Percentiles rank a stretch among this genome's conserved stretches.
Conservation (phyloP, 1,140 invertebrate species). For the Aleiodes sp. region DNA sequence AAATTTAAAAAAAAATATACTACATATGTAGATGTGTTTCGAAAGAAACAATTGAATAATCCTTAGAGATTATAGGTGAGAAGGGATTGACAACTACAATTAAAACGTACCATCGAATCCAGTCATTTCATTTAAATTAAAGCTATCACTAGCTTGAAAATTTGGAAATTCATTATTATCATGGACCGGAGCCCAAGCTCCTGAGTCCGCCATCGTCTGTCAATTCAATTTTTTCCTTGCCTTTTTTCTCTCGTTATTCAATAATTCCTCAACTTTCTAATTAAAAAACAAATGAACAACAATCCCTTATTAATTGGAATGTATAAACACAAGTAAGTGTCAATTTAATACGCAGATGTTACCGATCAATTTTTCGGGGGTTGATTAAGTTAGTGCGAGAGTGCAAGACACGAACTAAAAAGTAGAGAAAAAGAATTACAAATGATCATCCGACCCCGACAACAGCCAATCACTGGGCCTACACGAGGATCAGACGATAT, state of each 20-base stretch:
- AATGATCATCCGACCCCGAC: slow-evolving; percentile 49
- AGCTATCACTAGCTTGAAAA: slow-evolving; percentile 53
- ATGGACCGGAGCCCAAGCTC: slow-evolving; percentile 50
- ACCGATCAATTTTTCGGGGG: neutral
- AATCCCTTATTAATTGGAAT: neutral
- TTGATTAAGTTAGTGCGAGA: slow-evolving; percentile 42
- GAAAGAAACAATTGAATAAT: no score
- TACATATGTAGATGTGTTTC: no score
- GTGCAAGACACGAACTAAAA: slow-evolving; percentile 17
- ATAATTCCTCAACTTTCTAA: neutral
- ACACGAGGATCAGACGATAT: slow-evolving; percentile 54
- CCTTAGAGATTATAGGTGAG: neutral
- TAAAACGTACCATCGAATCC: slow-evolving; percentile 59
- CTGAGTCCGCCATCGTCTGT: slow-evolving; percentile 53
- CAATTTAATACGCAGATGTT: slow-evolving; percentile 3
- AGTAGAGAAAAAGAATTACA: slow-evolving; percentile 45
- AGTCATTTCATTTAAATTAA: slow-evolving; percentile 61
- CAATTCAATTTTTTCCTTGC: no score
- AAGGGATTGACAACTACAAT: neutral
- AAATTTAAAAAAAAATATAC: no score
- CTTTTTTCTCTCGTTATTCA: neutral
- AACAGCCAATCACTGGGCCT: slow-evolving; percentile 46
- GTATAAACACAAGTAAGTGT: neutral
- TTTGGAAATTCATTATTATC: slow-evolving; percentile 54
- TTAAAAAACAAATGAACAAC: slow-evolving; percentile 20